phyloP scores from a whole-genome alignment of 2,797 vertebrate species.

The Anomalospiza imberbis region DNA sequence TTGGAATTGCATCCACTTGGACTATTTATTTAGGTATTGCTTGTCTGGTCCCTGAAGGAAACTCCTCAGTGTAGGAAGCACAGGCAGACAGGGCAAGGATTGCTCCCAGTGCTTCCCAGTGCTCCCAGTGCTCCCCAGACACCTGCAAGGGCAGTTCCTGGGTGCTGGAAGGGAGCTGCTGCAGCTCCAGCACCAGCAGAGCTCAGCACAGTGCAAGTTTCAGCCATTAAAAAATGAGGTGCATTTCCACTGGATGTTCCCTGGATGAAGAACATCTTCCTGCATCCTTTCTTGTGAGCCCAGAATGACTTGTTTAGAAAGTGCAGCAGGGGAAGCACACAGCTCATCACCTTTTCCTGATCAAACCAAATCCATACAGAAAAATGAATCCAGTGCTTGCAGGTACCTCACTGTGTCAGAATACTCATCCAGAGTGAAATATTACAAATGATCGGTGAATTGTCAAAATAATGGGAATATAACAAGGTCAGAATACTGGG shows the following conservation, averaged over 20 bases:
- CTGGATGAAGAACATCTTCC: neutral
- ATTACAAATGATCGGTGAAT: neutral
- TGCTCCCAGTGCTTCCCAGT: neutral
- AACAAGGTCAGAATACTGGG: neutral
- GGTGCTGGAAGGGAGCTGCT: neutral
- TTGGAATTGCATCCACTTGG: constrained; percentile 14
- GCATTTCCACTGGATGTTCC: neutral
- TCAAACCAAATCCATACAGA: neutral
- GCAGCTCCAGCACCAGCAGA: neutral
- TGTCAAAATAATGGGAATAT: constrained; percentile 25
- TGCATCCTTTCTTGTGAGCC: neutral
- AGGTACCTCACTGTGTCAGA: neutral
- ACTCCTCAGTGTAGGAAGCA: neutral
- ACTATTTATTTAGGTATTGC: neutral
- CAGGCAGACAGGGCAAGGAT: neutral
- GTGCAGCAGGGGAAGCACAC: neutral
- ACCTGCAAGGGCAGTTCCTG: neutral
- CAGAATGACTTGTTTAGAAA: neutral
- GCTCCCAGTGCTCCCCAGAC: neutral
- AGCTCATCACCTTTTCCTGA: neutral
- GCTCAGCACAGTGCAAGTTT: neutral
- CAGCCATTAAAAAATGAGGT: neutral
- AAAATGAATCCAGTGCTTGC: neutral
- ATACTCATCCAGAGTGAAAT: neutral
- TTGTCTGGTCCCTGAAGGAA: neutral